Conservation (phyloP, 2,113 vertebrate species). For the Aleadryas rufinucha region DNA sequence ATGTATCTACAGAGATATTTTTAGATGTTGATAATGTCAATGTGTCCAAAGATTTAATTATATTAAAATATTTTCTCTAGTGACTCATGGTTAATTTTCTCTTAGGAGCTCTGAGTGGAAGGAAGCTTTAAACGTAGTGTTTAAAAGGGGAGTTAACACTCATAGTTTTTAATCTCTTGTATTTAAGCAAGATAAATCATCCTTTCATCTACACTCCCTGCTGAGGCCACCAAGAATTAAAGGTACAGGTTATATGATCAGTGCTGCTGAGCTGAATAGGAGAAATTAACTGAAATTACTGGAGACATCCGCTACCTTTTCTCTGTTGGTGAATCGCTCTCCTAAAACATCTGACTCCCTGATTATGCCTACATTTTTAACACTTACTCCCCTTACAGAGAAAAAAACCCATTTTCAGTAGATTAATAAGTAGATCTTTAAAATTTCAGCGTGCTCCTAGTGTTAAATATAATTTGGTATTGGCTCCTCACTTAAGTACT, state of each 20-base stretch:
- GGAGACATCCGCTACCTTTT: not conserved
- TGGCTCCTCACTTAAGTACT: not conserved
- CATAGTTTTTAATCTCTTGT: not conserved
- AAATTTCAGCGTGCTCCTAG: not conserved
- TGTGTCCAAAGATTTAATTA: not conserved
- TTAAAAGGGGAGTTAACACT: not conserved
- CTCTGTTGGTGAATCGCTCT: not conserved
- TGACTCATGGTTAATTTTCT: not conserved
- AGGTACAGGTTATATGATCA: not conserved
- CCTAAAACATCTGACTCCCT: not conserved
- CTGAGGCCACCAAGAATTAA: not conserved
- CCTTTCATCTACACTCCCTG: not conserved
- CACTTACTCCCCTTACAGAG: not conserved
- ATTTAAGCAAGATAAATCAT: slow-evolving; percentile 2
- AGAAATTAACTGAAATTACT: not conserved
- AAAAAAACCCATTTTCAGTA: not conserved
- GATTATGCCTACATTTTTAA: not conserved
- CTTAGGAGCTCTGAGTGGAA: not conserved
- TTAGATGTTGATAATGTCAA: not conserved
- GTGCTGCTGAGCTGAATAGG: not conserved
- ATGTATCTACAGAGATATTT: not conserved
- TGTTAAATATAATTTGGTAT: not conserved
- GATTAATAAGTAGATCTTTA: not conserved
- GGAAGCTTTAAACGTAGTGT: not conserved
- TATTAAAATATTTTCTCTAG: not conserved